Evolutionary conservation across 1,140 invertebrate species (phyloP).

Genomic region (Thalassaphorura encarpata): DNA sequence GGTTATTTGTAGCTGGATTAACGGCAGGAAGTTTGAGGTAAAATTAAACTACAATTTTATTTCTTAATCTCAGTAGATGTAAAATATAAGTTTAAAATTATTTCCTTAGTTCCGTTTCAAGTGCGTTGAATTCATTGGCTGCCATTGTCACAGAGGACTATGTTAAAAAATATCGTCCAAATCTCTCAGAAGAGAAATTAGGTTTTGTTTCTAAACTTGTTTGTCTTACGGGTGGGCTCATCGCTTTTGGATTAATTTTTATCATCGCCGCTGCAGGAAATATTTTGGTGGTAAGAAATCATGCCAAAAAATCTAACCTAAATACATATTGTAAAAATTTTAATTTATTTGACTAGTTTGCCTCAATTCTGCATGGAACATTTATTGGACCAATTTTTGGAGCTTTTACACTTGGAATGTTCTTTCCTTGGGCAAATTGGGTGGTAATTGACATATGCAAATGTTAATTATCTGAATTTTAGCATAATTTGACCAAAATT

Average conservation of each 20-base stretch:
- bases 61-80: slow-evolving; percentile 18
- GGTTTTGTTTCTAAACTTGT: slow-evolving; percentile 13
- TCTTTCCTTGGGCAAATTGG: slow-evolving; percentile 59
- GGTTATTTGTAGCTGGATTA: slow-evolving; percentile 68
- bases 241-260: slow-evolving; percentile 21
- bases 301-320: not conserved
- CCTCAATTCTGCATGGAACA: slow-evolving; percentile 23
- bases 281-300: slow-evolving; percentile 17
- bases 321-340: not conserved
- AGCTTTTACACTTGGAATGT: slow-evolving; percentile 65
- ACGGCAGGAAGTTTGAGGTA: slow-evolving; percentile 63
- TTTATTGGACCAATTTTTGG: slow-evolving; percentile 56
- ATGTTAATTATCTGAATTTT: not conserved
- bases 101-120: slow-evolving; percentile 17
- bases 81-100: not conserved
- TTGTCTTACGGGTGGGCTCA: not conserved
- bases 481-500: not conserved
- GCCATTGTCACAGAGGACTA: slow-evolving; percentile 25
- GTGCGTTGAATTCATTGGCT: slow-evolving; percentile 21
- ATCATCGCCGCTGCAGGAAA: slow-evolving; percentile 14
- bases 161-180: slow-evolving; percentile 9
- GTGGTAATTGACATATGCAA: slow-evolving; percentile 41
- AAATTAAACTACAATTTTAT: not conserved
- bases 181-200: not conserved
- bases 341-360: not conserved